Base-by-base conservation (phyloP, 2,888 invertebrate genomes). In the Toxonevra muliebris region DNA sequence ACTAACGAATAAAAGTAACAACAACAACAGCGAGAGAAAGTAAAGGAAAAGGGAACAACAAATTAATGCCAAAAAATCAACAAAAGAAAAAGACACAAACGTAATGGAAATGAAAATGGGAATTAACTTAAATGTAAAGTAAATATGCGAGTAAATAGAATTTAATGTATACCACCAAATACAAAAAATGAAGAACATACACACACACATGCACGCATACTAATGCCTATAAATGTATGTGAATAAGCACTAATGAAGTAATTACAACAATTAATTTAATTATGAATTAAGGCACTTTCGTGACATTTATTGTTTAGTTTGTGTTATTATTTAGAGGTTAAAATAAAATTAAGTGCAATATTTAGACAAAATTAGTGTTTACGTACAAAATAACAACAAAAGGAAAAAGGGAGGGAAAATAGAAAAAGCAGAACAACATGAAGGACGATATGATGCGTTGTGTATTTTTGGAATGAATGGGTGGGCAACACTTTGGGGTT, bases 251-350 rank as follows among this genome's bases (percentile, higher is more conserved):
- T 82, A 82, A 81, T 82, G 79, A 82, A 82, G 78, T 80, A 81
- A 82, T 81, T 82, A 79, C 76, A 75, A 76, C 81, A 82, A 81
- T 79, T 81, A 80, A 79, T 80, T 82, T 79, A 82, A 82, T 82
- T 82, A 82, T 81, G 75, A 81, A 82, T 80, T 79, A 79, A 67
- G 65, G 76, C 73, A 75, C 43, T 54, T 68, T 71, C 70, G 70
- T 73, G 73, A 62, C 65, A 68, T 66, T 72, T 68, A 62, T 69
- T 66, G 42, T 45, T 15, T 40, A 57, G 54, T n/a, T 48, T 48
- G 50, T 54, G 63, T 30, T 30, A 43, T 43, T 40, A 30, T 19
- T 68, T 15, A 20, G 54, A 57, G 48, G 48, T 60, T 48, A 48
- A 43, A 60, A 60, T n/a, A 43, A 17, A 48, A 60, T 45, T 48